Base-by-base conservation (phyloP, 30 jellyfish, hydroid and myxozoan genomes). In the Pseudorhiza aurosa region DNA sequence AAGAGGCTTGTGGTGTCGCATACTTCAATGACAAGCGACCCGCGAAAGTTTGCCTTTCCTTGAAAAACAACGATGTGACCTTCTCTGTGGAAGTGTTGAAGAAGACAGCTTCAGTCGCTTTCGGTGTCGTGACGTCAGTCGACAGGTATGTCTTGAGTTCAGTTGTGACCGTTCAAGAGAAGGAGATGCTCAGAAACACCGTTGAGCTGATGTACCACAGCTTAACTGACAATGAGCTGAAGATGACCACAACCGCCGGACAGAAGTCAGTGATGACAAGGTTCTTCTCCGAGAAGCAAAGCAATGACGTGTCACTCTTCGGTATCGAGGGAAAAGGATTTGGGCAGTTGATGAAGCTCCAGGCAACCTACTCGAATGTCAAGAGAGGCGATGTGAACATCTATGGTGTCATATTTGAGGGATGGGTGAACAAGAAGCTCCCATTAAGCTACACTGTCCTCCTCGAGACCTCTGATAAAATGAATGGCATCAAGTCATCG, bases 341-440 rank as follows among this genome's bases (percentile, higher is more conserved):
- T 36, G 83, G 80, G 25, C 87, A 77, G 58, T 17, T 60, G 63
- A 71, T 68, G 1, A 69, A 68, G 47, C 69, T 87, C 60, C 87
- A 87, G 47, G 85, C 88, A 29, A 87, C 81, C 25, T 87, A 87
- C 83, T 49, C 85, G 65, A 76, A 15, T 43, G 40, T 59, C n/a
- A 62, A 58, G 24, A 39, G 9, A 53, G 55, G 53, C 33, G 84
- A 59, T 35, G 88, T 75, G 47, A 26, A 70, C 10, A 65, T 76
- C 50, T 60, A 72, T 45, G 91, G 92, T 9, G 87, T 87, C 72
- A 49, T 87, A 45, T 50, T 76, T 31, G 96, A 87, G 77, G 96
- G 76, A 24, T 50, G 81, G 85, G 77, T 77, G 35, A 77, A 77
- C 79, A 68, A 87, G 59, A 87, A 87, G 55, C 69, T 87, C 64